Conservation (phyloP, 2,113 vertebrate genomes). For the Lipophrys pholis region DNA sequence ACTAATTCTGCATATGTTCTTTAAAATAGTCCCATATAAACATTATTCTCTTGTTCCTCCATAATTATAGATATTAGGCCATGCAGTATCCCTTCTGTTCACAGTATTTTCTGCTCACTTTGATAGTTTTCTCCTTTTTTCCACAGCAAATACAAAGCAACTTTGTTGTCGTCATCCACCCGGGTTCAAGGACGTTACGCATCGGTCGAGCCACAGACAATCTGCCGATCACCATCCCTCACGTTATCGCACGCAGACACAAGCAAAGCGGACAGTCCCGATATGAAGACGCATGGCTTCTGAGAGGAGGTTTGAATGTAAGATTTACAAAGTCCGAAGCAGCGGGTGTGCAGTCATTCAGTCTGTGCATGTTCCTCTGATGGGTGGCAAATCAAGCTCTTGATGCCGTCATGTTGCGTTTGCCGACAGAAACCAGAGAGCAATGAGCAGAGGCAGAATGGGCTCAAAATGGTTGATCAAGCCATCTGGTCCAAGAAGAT, state of each 20-base stretch:
- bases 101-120: too few relatives aligned
- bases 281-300: constrained; percentile 90
- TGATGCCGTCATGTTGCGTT: constrained; percentile 10
- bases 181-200: constrained; percentile 90
- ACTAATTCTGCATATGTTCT: too few relatives aligned
- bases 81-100: too few relatives aligned
- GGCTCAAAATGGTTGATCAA: constrained; percentile 99
- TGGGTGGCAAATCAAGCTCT: not conserved
- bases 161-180: constrained; percentile 94
- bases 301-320: constrained; percentile 93
- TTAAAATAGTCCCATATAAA: too few relatives aligned
- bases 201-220: constrained; percentile 95
- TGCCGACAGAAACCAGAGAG: constrained; percentile 92
- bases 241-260: constrained; percentile 92
- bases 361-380: not conserved
- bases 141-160: constrained; percentile 97
- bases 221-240: constrained; percentile 88
- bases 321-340: constrained; percentile 45
- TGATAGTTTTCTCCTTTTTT: not conserved
- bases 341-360: not conserved
- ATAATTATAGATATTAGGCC: too few relatives aligned
- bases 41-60: too few relatives aligned
- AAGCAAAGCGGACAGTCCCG: constrained; percentile 88
- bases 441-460: constrained; percentile 96
- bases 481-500: constrained; percentile 99